Conservation (phyloP, 2,888 invertebrate species). For the Morinoia aosen region DNA sequence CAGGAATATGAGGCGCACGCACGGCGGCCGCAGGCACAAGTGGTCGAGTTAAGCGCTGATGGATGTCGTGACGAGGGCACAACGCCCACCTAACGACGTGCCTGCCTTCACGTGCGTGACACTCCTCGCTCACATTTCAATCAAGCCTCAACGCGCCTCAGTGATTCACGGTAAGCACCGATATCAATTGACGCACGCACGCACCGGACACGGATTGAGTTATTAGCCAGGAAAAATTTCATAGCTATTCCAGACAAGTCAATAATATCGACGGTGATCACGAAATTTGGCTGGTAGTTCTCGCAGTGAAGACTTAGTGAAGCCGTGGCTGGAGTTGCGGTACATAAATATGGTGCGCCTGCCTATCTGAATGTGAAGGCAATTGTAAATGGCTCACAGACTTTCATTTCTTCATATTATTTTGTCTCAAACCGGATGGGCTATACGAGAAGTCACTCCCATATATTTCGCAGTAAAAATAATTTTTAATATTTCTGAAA, state of each 20-base stretch:
- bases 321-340: not conserved
- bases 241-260: not conserved
- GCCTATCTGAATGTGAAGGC: not conserved
- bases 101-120: not conserved
- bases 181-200: constrained; percentile 2
- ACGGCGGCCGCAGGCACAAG: not conserved
- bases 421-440: not conserved
- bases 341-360: not conserved
- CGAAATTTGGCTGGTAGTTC: not conserved
- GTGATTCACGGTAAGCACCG: not conserved
- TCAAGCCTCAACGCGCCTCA: not conserved
- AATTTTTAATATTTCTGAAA: too few species aligned
- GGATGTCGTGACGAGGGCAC: not conserved
- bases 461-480: too few species aligned
- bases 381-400: not conserved
- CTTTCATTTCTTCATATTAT: not conserved
- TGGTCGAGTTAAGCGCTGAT: not conserved
- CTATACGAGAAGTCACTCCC: too few species aligned
- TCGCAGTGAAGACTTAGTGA: not conserved
- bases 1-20: not conserved
- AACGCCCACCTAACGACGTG: not conserved
- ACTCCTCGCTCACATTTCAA: constrained; percentile 1
- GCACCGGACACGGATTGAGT: not conserved
- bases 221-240: not conserved
- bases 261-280: not conserved